Percentiles rank a stretch among this genome's conserved stretches.
Conservation (phyloP, 2,888 invertebrate genomes). For the Strigamia transsilvanica region DNA sequence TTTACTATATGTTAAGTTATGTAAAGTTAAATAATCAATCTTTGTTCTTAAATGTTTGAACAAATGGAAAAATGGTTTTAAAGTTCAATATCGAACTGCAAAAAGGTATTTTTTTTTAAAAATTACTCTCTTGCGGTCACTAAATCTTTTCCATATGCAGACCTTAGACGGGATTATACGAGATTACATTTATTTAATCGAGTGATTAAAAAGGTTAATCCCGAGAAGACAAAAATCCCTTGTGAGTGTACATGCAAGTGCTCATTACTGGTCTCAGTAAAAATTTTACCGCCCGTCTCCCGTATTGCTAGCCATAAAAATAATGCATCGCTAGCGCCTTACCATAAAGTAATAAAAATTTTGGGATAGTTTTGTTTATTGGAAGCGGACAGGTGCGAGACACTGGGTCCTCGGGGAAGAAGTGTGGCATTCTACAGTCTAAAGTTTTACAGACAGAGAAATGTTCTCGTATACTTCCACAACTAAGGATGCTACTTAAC, state of each 20-base stretch:
- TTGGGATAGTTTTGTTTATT: conserved; percentile 55
- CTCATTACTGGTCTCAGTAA: conserved; percentile 54
- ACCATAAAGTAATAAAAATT: conserved; percentile 55
- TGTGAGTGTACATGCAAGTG: conserved; percentile 44
- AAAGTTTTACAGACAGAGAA: background rate
- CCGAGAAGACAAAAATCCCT: conserved; percentile 1
- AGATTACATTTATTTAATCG: background rate
- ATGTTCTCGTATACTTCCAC: background rate
- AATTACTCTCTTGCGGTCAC: background rate
- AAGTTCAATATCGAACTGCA: background rate
- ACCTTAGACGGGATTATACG: background rate
- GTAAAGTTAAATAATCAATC: no score
- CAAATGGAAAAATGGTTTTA: no score
- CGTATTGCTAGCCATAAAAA: conserved; percentile 53
- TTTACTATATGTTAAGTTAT: no score
- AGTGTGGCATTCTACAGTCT: conserved; percentile 6
- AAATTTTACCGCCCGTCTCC: conserved; percentile 53
- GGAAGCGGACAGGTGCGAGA: conserved; percentile 54
- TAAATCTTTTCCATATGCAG: background rate
- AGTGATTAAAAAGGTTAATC: conserved; percentile 26
- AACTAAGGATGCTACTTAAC: background rate
- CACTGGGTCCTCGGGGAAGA: conserved; percentile 42
- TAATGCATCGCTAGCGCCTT: conserved; percentile 52
- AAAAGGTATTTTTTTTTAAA: background rate
- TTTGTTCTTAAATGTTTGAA: no score